A percentile compares a stretch with the other conserved stretches of the same genome.
phyloP scores from a whole-genome alignment of 2,797 vertebrate species.

The Enteromius mattozi region DNA sequence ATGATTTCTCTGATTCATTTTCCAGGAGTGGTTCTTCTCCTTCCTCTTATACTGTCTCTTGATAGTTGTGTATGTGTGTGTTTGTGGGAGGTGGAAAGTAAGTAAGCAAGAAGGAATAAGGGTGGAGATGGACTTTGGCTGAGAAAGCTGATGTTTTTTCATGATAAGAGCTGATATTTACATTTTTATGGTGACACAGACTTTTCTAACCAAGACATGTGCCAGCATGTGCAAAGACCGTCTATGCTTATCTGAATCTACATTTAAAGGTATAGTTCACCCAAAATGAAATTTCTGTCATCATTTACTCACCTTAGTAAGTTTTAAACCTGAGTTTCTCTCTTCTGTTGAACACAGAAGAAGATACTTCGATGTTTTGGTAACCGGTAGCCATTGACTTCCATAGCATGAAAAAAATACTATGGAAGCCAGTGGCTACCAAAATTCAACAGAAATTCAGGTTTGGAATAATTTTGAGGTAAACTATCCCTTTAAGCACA shows the following conservation, averaged over 20 bases:
- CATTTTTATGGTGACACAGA: constrained; percentile 23
- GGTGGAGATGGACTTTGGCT: constrained; percentile 15
- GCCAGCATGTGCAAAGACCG: background rate
- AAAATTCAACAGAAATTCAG: background rate
- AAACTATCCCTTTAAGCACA: background rate
- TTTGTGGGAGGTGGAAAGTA: background rate
- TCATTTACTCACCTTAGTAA: background rate
- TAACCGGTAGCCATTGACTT: background rate
- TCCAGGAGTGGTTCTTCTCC: background rate
- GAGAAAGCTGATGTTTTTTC: constrained; percentile 8
- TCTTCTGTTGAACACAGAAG: background rate
- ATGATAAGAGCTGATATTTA: constrained; percentile 28
- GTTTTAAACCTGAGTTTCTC: background rate
- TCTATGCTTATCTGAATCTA: background rate
- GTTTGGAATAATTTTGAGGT: background rate
- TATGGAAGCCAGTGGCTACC: background rate
- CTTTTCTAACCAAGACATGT: background rate
- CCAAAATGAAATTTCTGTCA: background rate
- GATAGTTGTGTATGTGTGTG: background rate
- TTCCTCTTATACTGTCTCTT: background rate
- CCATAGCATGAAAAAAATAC: background rate
- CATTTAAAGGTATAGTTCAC: background rate
- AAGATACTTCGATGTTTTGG: background rate
- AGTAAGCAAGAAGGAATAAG: background rate
- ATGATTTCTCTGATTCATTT: background rate